Percentiles rank a stretch among this genome's conserved stretches.
These are phyloP conservation scores for Indri indri DNA, from an alignment of 2,113 vertebrate genomes.

Conservation along the genomic window DNA sequence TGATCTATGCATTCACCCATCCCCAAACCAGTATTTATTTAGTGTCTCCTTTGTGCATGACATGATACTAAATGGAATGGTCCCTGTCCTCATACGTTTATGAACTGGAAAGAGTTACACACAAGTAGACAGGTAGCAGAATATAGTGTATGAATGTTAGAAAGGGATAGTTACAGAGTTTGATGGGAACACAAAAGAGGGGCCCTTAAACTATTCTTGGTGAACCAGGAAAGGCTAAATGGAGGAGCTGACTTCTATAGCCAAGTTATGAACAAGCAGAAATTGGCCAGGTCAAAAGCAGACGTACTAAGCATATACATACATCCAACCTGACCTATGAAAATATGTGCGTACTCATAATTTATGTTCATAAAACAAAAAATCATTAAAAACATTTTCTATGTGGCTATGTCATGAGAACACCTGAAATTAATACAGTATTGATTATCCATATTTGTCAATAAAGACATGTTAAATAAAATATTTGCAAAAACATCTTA, in stretches of 20 bases:
- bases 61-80: background rate
- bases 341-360: background rate
- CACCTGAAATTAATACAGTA: background rate
- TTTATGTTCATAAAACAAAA: background rate
- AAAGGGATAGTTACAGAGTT: background rate
- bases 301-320: background rate
- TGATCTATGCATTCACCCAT: background rate
- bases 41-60: background rate
- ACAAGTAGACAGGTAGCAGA: background rate
- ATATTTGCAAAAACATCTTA: conserved; percentile 48
- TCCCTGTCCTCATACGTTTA: background rate
- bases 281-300: background rate
- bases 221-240: background rate
- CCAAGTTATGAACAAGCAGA: background rate
- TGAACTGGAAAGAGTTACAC: background rate
- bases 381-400: background rate
- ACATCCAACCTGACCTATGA: background rate
- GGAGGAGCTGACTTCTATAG: background rate
- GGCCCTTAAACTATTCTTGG: background rate
- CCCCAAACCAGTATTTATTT: background rate
- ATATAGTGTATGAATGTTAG: background rate
- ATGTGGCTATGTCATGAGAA: background rate
- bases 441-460: background rate
- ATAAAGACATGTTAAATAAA: background rate
- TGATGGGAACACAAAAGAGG: background rate